A percentile compares a stretch with the other conserved stretches of the same genome.
Evolutionary conservation across 2,797 vertebrate species (phyloP).

Genomic region (Simalia tracyae): DNA sequence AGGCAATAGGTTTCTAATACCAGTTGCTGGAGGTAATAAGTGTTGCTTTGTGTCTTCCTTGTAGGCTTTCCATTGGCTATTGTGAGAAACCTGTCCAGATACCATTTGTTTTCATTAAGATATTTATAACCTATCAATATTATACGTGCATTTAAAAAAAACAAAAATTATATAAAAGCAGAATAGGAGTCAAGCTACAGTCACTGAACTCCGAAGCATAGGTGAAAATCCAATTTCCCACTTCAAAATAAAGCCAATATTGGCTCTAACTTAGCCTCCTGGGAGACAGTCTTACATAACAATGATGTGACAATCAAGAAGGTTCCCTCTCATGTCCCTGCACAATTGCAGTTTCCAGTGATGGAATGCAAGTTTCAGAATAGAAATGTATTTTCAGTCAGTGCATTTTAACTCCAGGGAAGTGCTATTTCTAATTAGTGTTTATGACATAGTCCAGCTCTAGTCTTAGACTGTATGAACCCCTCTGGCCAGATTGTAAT

Average conservation of each 20-base stretch:
- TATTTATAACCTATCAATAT: too few species aligned
- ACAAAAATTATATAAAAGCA: too few species aligned
- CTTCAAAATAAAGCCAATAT: not conserved
- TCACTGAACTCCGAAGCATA: too few species aligned
- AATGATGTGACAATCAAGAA: not conserved
- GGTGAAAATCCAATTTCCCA: not conserved
- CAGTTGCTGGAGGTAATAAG: not conserved
- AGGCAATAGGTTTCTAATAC: not conserved
- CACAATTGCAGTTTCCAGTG: not conserved
- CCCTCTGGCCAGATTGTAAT: not conserved
- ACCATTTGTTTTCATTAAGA: too few species aligned
- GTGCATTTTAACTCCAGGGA: not conserved
- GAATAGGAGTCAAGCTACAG: too few species aligned
- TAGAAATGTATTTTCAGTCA: not conserved
- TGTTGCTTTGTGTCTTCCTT: not conserved
- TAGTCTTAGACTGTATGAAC: not conserved
- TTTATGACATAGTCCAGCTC: not conserved
- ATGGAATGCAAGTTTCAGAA: not conserved
- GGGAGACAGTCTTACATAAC: not conserved
- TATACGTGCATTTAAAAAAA: too few species aligned
- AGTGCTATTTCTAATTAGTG: not conserved
- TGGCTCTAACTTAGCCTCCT: not conserved
- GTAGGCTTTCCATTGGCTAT: not conserved
- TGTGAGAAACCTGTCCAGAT: not conserved
- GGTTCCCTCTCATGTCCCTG: not conserved